Evolutionary conservation across 2,888 invertebrate species (phyloP).

Genomic region (Seira ritae): DNA sequence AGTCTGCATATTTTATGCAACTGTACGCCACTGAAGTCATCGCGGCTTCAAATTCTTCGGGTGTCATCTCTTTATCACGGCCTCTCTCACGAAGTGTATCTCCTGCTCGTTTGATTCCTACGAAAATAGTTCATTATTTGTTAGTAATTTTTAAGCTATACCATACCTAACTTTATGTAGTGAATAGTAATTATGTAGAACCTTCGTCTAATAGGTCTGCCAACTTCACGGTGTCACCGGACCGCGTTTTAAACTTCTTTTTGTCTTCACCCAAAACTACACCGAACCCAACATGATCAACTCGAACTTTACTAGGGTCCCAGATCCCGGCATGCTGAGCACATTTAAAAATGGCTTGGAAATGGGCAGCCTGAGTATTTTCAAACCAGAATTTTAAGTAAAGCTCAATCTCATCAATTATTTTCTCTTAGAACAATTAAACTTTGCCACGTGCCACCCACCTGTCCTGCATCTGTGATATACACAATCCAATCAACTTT

Average conservation of each 20-base stretch:
- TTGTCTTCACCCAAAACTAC: constrained; percentile 98
- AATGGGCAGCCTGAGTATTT: constrained; percentile 80
- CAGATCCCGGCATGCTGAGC: constrained; percentile 87
- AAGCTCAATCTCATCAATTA: too few relatives aligned
- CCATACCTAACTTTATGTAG: too few relatives aligned
- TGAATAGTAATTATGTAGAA: constrained; percentile 64
- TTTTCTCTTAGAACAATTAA: too few relatives aligned
- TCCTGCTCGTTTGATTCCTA: constrained; percentile 84
- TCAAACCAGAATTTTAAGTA: too few relatives aligned
- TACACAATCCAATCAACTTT: constrained; percentile 93
- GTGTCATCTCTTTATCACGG: constrained; percentile 87
- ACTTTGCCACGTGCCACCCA: too few relatives aligned
- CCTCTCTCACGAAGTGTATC: constrained; percentile 92
- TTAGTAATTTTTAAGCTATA: too few relatives aligned
- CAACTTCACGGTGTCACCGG: constrained; percentile 95
- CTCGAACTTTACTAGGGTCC: constrained; percentile 80
- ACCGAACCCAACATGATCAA: constrained; percentile 97
- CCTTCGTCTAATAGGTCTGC: constrained; percentile 93
- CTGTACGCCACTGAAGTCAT: constrained; percentile 97
- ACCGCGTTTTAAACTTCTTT: constrained; percentile 98
- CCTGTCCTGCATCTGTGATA: constrained; percentile 96
- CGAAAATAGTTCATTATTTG: constrained; percentile 28
- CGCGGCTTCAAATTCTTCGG: constrained; percentile 87
- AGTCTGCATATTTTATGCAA: constrained; percentile 98
- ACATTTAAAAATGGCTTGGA: constrained; percentile 86